These are phyloP conservation scores for Aurelia sp. DNA, from an alignment of 30 jellyfish, hydroid and myxozoan genomes.

Conservation along the genomic window DNA sequence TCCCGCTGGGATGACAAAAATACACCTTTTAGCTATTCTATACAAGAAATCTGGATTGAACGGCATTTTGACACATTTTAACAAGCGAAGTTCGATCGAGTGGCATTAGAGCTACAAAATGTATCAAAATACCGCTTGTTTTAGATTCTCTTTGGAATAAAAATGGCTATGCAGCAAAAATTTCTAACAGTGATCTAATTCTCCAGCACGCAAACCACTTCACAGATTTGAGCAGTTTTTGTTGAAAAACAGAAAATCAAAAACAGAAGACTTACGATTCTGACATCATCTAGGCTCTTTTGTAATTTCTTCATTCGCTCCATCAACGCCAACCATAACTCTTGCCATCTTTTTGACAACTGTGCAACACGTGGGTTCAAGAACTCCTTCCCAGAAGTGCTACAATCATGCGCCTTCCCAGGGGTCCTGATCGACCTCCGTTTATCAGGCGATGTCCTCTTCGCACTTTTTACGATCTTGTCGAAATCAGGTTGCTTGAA, in stretches of 20 bases:
- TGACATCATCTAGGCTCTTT: constrained; percentile 76
- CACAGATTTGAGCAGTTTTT: too few relatives aligned
- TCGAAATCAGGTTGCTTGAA: constrained; percentile 93
- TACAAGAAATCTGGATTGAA: too few relatives aligned
- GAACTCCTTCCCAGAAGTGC: constrained; percentile 71
- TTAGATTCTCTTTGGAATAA: too few relatives aligned
- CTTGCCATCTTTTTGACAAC: constrained; percentile 93
- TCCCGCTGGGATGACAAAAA: too few relatives aligned
- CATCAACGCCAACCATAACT: constrained; percentile 83
- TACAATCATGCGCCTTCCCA: constrained; percentile 61
- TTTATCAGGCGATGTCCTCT: constrained; percentile 75
- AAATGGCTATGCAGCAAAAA: too few relatives aligned
- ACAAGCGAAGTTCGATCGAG: too few relatives aligned
- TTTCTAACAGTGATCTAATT: too few relatives aligned
- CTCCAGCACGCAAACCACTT: too few relatives aligned
- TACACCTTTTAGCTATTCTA: too few relatives aligned
- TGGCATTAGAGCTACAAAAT: too few relatives aligned
- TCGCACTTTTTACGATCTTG: constrained; percentile 80
- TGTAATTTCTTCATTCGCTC: constrained; percentile 74
- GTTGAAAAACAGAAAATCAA: not conserved
- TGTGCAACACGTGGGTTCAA: constrained; percentile 79
- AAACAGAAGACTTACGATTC: constrained; percentile 59
- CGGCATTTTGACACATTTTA: too few relatives aligned
- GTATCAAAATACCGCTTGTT: too few relatives aligned
- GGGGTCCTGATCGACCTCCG: constrained; percentile 74